These are phyloP conservation scores for Mesoligia furuncula DNA, from an alignment of 2,888 invertebrate genomes.

Conservation along the genomic window DNA sequence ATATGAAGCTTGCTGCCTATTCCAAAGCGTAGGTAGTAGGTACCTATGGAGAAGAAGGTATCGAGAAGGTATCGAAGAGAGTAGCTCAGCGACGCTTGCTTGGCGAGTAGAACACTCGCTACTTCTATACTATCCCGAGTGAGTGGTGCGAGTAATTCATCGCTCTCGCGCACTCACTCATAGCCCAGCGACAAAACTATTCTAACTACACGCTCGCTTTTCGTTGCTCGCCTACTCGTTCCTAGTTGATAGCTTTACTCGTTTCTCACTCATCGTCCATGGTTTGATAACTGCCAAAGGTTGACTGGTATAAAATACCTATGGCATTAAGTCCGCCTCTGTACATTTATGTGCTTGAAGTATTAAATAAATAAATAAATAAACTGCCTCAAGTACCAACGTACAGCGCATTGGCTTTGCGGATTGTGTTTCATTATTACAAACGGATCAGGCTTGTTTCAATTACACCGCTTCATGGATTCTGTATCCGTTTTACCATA, in stretches of 20 bases:
- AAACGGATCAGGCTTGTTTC: constrained; percentile 36
- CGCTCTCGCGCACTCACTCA: neutral
- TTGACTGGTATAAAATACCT: too few relatives aligned
- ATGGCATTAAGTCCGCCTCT: too few relatives aligned
- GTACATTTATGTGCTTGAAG: too few relatives aligned
- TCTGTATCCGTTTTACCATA: constrained; percentile 23
- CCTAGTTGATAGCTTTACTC: neutral
- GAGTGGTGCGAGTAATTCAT: neutral
- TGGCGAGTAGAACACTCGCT: neutral
- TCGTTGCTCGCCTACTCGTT: neutral
- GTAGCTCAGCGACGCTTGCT: neutral
- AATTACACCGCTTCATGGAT: constrained; percentile 38
- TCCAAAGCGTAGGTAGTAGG: neutral
- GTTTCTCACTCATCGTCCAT: neutral
- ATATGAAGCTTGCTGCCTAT: neutral
- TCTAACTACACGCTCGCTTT: too few relatives aligned
- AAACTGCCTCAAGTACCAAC: constrained; percentile 2
- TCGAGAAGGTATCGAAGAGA: neutral
- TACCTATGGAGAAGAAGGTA: too few relatives aligned
- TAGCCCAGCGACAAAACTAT: neutral
- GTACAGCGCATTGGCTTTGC: constrained; percentile 34
- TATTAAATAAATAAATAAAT: too few relatives aligned
- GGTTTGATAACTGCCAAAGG: neutral
- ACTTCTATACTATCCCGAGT: neutral
- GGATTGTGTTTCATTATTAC: constrained; percentile 44